Conservation (phyloP, 2,113 vertebrate species). For the Notothenia coriiceps region DNA sequence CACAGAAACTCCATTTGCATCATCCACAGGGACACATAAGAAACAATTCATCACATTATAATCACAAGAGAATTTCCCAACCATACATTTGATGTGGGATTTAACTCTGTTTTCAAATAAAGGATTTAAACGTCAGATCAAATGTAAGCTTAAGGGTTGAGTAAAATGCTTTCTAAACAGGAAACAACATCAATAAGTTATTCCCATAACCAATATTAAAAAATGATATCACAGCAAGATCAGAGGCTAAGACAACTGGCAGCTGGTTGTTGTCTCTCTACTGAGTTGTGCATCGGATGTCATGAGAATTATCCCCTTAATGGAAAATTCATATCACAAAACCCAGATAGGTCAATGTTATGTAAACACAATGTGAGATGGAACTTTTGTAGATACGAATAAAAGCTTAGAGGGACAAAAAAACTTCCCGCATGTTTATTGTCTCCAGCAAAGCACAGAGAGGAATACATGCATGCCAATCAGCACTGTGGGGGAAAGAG, state of each 20-base stretch:
- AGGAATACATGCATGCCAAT: conserved; percentile 13
- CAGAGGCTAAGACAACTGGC: not conserved
- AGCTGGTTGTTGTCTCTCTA: not conserved
- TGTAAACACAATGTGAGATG: not conserved
- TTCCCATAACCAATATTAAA: not conserved
- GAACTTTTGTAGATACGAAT: conserved; percentile 19
- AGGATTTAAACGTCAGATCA: too few relatives aligned
- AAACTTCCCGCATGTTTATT: conserved; percentile 23
- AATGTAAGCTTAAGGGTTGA: conserved; percentile 13
- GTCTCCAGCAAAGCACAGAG: conserved; percentile 8
- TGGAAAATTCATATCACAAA: conserved; percentile 3
- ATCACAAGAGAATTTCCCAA: too few relatives aligned
- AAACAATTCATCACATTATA: too few relatives aligned
- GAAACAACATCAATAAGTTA: conserved; percentile 69
- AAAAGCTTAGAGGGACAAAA: conserved; percentile 28
- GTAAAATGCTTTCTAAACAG: conserved; percentile 78
- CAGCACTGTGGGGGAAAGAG: not conserved
- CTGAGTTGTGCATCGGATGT: conserved; percentile 7
- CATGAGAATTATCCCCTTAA: not conserved
- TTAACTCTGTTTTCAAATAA: too few relatives aligned
- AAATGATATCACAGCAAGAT: not conserved
- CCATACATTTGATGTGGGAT: too few relatives aligned
- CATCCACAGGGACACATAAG: too few relatives aligned
- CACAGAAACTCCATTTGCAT: too few relatives aligned
- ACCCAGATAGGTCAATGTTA: conserved; percentile 11